A percentile compares a stretch with the other conserved stretches of the same genome.
Evolutionary conservation across 2,113 vertebrate genomes (phyloP).

Genomic region (Anguilla rostrata): DNA sequence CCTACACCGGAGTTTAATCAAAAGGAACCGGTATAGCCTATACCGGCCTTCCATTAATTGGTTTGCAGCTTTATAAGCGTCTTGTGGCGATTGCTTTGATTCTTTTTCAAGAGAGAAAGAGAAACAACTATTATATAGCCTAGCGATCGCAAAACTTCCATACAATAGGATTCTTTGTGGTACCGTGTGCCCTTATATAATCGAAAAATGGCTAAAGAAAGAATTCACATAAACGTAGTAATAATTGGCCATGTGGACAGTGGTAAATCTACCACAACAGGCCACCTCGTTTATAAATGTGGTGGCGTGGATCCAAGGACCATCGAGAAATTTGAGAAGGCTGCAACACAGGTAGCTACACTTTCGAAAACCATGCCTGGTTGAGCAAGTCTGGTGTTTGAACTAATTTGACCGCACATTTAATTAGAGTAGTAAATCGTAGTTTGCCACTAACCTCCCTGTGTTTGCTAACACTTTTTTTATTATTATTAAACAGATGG

Average conservation of each 20-base stretch:
- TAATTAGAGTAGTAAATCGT: too few relatives aligned
- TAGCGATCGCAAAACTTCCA: background rate
- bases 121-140: background rate
- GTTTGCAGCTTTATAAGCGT: background rate
- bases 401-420: background rate
- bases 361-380: background rate
- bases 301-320: constrained; percentile 70
- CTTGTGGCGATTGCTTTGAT: background rate
- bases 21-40: background rate
- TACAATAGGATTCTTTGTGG: background rate
- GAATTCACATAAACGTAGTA: constrained; percentile 71
- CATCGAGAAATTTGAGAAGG: constrained; percentile 76
- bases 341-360: constrained; percentile 60
- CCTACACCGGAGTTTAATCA: background rate
- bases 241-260: constrained; percentile 78
- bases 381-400: background rate
- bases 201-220: constrained; percentile 60
- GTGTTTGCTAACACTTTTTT: background rate
- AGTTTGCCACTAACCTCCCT: background rate
- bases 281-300: constrained; percentile 75
- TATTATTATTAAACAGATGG: constrained; percentile 57
- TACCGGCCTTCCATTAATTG: background rate
- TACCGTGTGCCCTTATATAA: background rate
- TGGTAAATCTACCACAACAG: constrained; percentile 75
- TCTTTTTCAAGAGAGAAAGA: background rate